These are phyloP conservation scores for Drosophila miranda DNA, from an alignment of 1,140 invertebrate species.

Conservation along the genomic window DNA sequence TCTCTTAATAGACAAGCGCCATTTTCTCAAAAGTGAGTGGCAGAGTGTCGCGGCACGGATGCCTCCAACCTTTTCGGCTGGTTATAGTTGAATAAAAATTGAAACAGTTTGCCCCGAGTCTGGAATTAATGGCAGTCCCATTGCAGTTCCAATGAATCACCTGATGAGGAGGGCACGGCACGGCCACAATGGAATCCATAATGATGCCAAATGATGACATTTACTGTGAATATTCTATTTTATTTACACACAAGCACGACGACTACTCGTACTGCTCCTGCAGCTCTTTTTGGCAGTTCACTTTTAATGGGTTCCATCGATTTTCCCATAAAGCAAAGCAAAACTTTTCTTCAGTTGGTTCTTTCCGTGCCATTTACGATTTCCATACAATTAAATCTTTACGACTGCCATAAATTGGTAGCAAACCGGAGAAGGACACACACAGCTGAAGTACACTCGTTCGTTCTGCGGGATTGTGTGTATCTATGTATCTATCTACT, in stretches of 20 bases:
- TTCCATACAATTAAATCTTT: conserved; percentile 80
- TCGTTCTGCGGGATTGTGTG: conserved; percentile 15
- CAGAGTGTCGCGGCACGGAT: too few relatives aligned
- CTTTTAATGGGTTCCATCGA: conserved; percentile 65
- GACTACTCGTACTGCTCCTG: neutral
- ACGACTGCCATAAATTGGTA: conserved; percentile 47
- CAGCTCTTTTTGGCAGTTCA: conserved; percentile 34
- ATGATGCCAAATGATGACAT: conserved; percentile 36
- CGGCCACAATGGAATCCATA: neutral
- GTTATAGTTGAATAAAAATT: too few relatives aligned
- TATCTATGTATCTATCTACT: neutral
- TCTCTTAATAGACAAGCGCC: too few relatives aligned
- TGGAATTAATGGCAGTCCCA: neutral
- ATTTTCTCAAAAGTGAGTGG: too few relatives aligned
- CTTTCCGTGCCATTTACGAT: conserved; percentile 75
- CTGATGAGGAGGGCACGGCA: conserved; percentile 2
- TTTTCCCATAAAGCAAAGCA: conserved; percentile 59
- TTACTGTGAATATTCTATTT: conserved; percentile 25
- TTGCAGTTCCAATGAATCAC: conserved; percentile 30
- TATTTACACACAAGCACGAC: conserved; percentile 27
- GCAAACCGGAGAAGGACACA: conserved; percentile 12
- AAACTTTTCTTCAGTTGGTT: conserved; percentile 52
- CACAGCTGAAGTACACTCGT: conserved; percentile 14
- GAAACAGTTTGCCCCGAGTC: neutral
- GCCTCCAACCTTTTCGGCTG: too few relatives aligned